Evolutionary conservation across 1,140 invertebrate species (phyloP).

Genomic region (Melanaphis sacchari): DNA sequence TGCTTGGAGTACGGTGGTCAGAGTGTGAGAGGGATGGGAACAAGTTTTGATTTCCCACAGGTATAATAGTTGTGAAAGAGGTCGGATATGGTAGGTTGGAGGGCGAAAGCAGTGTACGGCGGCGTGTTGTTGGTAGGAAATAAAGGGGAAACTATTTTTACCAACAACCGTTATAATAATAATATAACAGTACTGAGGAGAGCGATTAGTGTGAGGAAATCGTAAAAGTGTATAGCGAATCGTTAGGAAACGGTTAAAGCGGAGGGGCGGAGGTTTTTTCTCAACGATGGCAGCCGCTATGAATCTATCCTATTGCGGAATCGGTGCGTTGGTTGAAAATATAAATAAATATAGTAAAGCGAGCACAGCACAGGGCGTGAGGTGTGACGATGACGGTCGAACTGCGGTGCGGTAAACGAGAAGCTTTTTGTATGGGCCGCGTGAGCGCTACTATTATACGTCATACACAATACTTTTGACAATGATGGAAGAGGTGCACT

Average conservation of each 20-base stretch:
- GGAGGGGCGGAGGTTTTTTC: background rate
- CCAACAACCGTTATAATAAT: slow-evolving; percentile 40
- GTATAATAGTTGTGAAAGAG: slow-evolving; percentile 22
- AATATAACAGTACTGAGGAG: slow-evolving; percentile 41
- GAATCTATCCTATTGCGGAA: background rate
- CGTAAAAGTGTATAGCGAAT: slow-evolving; percentile 38
- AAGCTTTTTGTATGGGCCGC: background rate
- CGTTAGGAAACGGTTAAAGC: background rate
- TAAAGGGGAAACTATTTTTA: slow-evolving; percentile 47
- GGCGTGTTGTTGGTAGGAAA: background rate
- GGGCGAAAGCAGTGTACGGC: background rate
- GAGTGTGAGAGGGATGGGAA: background rate
- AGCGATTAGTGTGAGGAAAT: slow-evolving; percentile 40
- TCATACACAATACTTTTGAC: slow-evolving; percentile 20
- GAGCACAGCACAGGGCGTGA: background rate
- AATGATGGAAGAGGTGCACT: background rate
- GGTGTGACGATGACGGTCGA: background rate
- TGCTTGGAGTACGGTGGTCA: background rate
- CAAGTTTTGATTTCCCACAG: slow-evolving; percentile 53
- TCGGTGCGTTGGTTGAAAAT: background rate
- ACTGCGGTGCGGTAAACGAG: background rate
- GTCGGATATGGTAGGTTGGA: too few relatives aligned
- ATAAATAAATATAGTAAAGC: background rate
- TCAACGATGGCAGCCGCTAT: background rate
- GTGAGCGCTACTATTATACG: background rate